Conservation (phyloP, 1,140 invertebrate genomes). For the Bactericera cockerelli region DNA sequence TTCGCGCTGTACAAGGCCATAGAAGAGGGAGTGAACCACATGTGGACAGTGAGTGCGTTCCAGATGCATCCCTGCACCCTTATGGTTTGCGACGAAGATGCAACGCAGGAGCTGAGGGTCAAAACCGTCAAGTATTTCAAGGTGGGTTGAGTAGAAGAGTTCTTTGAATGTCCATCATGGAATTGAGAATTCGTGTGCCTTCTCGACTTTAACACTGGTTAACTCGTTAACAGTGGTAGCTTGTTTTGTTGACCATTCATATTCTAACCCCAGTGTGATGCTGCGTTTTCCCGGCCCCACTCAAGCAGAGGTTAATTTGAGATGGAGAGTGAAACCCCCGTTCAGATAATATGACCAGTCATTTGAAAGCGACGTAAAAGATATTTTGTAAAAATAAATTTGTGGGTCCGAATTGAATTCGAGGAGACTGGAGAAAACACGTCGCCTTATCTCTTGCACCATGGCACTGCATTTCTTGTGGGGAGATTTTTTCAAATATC, state of each 20-base stretch:
- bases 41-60: slow-evolving; percentile 99
- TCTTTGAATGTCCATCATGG: slow-evolving; percentile 42
- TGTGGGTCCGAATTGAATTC: no score
- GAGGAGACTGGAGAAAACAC: no score
- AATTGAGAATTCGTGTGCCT: slow-evolving; percentile 12
- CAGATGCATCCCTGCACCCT: slow-evolving; percentile 84
- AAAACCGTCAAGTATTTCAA: slow-evolving; percentile 99
- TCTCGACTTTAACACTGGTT: slow-evolving; percentile 12
- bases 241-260: slow-evolving; percentile 9
- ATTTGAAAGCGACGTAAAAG: no score
- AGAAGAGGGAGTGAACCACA: slow-evolving; percentile 95
- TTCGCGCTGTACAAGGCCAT: slow-evolving; percentile 93
- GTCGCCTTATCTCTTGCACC: no score
- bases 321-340: neutral
- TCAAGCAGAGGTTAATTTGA: neutral
- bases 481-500: neutral
- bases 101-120: slow-evolving; percentile 88
- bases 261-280: slow-evolving; percentile 18
- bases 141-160: slow-evolving; percentile 55
- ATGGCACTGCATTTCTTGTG: no score
- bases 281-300: neutral
- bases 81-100: slow-evolving; percentile 96
- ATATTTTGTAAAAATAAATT: no score
- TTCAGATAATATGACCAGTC: no score
- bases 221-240: slow-evolving; percentile 13